phyloP scores from a whole-genome alignment of 2,888 invertebrate genomes.

The Xestia rhomboidea region DNA sequence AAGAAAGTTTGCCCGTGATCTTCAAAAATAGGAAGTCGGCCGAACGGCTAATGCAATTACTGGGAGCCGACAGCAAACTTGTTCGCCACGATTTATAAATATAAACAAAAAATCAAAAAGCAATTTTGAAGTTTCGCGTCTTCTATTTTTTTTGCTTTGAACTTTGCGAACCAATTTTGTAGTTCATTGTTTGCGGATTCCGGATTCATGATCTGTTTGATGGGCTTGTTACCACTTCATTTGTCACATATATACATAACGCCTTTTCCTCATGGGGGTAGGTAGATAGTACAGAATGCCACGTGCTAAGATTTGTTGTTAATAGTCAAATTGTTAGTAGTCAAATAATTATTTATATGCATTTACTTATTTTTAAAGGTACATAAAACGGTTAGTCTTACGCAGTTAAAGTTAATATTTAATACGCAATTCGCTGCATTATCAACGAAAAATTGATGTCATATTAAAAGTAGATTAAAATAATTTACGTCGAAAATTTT shows the following conservation, averaged over 20 bases:
- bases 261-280: neutral
- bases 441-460: neutral
- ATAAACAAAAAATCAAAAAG: slow-evolving; percentile 70
- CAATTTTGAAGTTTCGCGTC: slow-evolving; percentile 58
- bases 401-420: neutral
- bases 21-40: slow-evolving; percentile 78
- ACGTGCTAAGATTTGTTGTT: neutral
- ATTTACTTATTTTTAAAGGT: too few species aligned
- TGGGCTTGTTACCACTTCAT: neutral
- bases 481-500: neutral
- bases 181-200: slow-evolving; percentile 20
- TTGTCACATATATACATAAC: neutral
- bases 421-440: neutral
- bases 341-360: neutral
- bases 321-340: neutral
- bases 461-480: neutral
- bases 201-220: neutral
- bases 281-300: neutral
- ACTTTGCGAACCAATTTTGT: slow-evolving; percentile 15
- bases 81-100: slow-evolving; percentile 64
- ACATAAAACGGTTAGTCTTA: neutral
- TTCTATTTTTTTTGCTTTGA: slow-evolving; percentile 29
- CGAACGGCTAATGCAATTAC: slow-evolving; percentile 79
- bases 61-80: slow-evolving; percentile 70
- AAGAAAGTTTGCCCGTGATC: slow-evolving; percentile 77